Evolutionary conservation across 35 echinoderm and acorn worm genomes (phyloP), one percentile per base, ranked within the genome.

Genomic region (Lytechinus variegatus): DNA sequence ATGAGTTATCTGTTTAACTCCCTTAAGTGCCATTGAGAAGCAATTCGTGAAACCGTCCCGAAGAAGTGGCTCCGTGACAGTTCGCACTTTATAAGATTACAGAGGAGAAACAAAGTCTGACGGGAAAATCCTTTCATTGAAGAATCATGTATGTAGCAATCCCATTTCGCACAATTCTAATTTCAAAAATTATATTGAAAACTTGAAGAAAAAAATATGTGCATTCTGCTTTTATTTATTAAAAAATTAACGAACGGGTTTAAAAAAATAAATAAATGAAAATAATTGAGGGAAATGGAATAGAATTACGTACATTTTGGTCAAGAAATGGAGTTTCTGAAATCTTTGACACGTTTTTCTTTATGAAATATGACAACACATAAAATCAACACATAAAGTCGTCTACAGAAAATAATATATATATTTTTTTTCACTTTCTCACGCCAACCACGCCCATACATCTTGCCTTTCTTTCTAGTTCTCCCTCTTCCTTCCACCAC

Each of bases 1-100:
- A 79, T 79, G 66, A n/a, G 19, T 79, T 79, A 79, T 79, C 66
- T 79, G 66, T 79, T 79, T 79, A 79, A 24, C 66, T 79, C 66
- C 66, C 66, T 79, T 27, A 79, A 79, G 66, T 79, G 66, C 66
- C 66, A 79, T 79, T 16, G 66, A 79, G 66, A 79, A 24, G 4
- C 21, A 24, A 79, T 79, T 79, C 19, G n/a, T 79, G 66, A 24
- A 24, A 3, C 66, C n/a, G 66, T 79, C 66, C 6, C 19, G 16
- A 79, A n/a, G 66, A 24, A 79, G 19, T 79, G 66, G 6, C 19
- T 79, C 8, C 14, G n/a, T 79, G 66, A 79, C 66, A 79, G 21
- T 14, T 16, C 6, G 66, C 1, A n/a, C 19, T n/a, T 79, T 27
- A 8, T 79, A 79, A 79, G 66, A 79, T 24, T 79, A 21, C 61